These are phyloP conservation scores for Myripristis jacobus DNA, from an alignment of 2,797 vertebrate species.

Conservation along the genomic window DNA sequence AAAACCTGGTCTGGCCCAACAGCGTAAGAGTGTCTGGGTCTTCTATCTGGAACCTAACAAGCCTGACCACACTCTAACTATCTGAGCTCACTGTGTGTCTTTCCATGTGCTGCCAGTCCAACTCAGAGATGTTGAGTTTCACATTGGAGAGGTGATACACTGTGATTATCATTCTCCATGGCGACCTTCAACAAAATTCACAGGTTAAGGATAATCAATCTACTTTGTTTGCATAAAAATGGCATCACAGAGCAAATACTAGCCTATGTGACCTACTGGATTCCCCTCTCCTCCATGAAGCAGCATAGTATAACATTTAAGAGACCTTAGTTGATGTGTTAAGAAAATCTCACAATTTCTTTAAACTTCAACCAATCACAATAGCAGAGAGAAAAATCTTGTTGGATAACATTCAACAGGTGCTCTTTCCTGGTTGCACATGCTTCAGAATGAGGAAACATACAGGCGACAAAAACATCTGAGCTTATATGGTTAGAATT, in stretches of 20 bases:
- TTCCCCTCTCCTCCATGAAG: conserved; percentile 29
- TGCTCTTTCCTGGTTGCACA: background rate
- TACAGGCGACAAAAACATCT: no score
- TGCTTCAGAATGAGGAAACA: background rate
- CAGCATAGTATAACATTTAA: conserved; percentile 3
- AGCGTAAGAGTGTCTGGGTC: conserved; percentile 42
- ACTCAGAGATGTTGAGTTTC: conserved; percentile 22
- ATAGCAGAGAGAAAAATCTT: background rate
- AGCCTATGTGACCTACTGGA: conserved; percentile 8
- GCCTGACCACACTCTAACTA: conserved; percentile 31
- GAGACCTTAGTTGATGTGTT: background rate
- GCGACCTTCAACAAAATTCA: conserved; percentile 9
- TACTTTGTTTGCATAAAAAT: background rate
- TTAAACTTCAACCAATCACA: background rate
- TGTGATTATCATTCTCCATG: conserved; percentile 1
- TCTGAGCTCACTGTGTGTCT: conserved; percentile 14
- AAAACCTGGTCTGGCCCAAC: conserved; percentile 48
- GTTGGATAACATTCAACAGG: conserved; percentile 4
- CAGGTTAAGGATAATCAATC: background rate
- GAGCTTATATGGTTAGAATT: no score
- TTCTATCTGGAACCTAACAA: conserved; percentile 51
- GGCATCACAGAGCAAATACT: conserved; percentile 13
- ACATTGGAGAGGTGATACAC: background rate
- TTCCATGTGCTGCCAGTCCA: background rate
- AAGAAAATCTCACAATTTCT: background rate